Percentiles rank a stretch among this genome's conserved stretches.
These are phyloP conservation scores for Pycnonotus jocosus DNA, from an alignment of 2,113 vertebrate species.

Conservation along the genomic window DNA sequence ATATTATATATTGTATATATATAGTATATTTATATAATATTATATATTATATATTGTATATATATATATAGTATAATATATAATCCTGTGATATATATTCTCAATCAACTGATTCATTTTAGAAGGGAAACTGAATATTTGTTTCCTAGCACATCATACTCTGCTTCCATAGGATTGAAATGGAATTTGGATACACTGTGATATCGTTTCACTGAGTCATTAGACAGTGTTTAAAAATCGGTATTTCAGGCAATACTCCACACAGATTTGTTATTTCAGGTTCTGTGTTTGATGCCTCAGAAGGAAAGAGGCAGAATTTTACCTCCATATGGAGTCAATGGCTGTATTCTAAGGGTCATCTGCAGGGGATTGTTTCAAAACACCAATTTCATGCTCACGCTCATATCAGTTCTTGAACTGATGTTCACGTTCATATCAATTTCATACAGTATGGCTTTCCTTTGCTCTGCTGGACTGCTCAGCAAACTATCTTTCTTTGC, in stretches of 20 bases:
- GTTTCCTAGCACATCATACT: not conserved
- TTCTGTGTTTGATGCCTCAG: not conserved
- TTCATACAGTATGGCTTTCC: not conserved
- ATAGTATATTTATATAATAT: no score
- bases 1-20: no score
- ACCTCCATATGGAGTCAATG: not conserved
- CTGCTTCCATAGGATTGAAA: not conserved
- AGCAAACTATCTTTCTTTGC: not conserved
- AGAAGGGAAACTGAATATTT: not conserved
- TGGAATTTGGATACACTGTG: not conserved
- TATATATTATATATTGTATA: no score
- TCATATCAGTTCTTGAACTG: not conserved
- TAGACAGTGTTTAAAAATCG: not conserved
- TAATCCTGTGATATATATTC: not conserved
- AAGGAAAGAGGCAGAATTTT: not conserved
- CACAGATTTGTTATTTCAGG: not conserved
- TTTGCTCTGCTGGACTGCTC: not conserved
- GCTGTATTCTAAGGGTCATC: not conserved
- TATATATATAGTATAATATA: no score
- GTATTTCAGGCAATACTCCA: not conserved
- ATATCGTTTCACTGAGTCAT: not conserved
- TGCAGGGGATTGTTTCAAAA: not conserved
- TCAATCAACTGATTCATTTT: not conserved
- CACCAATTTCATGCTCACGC: not conserved
- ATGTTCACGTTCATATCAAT: not conserved